phyloP scores from a whole-genome alignment of 2,113 vertebrate species.

The Lates calcarifer region DNA sequence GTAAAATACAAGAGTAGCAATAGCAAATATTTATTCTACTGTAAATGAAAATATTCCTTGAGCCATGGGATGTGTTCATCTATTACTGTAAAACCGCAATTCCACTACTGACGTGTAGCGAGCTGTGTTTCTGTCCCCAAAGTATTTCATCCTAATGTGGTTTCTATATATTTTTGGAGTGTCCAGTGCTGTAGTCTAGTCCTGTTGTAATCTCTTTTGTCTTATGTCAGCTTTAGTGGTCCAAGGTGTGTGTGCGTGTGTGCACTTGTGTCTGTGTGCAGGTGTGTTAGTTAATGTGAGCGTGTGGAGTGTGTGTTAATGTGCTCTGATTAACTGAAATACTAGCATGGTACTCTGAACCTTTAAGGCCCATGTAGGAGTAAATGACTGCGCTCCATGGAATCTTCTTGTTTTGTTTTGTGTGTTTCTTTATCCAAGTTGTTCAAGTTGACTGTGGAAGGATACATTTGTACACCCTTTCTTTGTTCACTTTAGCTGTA shows the following conservation, averaged over 20 bases:
- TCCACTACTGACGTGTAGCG: slow-evolving; percentile 97
- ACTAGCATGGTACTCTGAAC: slow-evolving; percentile 94
- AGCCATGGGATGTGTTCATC: slow-evolving; percentile 98
- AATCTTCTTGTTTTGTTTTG: slow-evolving; percentile 61
- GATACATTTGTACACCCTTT: slow-evolving; percentile 77
- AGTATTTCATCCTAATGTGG: slow-evolving; percentile 92
- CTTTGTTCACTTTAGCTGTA: slow-evolving; percentile 80
- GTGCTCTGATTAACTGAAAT: slow-evolving; percentile 93
- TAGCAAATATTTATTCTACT: slow-evolving; percentile 99
- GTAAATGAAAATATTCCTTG: slow-evolving; percentile 98
- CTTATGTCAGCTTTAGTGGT: slow-evolving; percentile 93
- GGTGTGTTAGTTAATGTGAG: slow-evolving; percentile 70
- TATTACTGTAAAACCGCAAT: slow-evolving; percentile 99
- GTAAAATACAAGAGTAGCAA: slow-evolving; percentile 97
- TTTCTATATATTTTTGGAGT: slow-evolving; percentile 90
- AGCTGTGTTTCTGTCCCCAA: slow-evolving; percentile 94
- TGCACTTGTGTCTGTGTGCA: slow-evolving; percentile 60
- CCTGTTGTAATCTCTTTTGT: slow-evolving; percentile 92
- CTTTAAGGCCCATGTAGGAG: slow-evolving; percentile 79
- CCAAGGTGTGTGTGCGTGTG: slow-evolving; percentile 90
- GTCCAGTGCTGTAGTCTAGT: slow-evolving; percentile 93
- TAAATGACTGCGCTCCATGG: slow-evolving; percentile 90
- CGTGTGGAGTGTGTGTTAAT: slow-evolving; percentile 67
- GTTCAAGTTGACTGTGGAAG: slow-evolving; percentile 75
- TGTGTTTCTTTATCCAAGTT: slow-evolving; percentile 77